Percentiles rank a stretch among this genome's conserved stretches.
Evolutionary conservation across 2,113 vertebrate species (phyloP).

Genomic region (Austrofundulus limnaeus): DNA sequence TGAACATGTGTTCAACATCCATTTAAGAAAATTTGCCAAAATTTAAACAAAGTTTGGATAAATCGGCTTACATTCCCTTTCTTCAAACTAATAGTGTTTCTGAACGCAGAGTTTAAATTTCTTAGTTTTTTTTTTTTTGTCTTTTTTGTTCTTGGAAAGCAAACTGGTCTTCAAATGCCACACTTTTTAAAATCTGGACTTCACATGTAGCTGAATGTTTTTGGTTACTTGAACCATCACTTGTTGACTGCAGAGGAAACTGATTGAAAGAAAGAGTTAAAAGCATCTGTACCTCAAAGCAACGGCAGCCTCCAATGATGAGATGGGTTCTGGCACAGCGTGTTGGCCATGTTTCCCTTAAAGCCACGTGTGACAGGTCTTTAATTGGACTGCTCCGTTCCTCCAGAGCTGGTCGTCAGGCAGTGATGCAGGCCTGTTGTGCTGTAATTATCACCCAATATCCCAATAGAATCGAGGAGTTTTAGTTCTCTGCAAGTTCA

Average conservation of each 20-base stretch:
- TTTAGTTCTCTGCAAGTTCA: slow-evolving; percentile 28
- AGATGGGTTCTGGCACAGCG: slow-evolving; percentile 61
- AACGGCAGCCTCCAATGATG: slow-evolving; percentile 68
- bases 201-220: slow-evolving; percentile 45
- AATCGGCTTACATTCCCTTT: too few relatives aligned
- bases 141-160: slow-evolving; percentile 36
- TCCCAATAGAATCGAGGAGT: slow-evolving; percentile 50
- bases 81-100: slow-evolving; percentile 15
- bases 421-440: slow-evolving; percentile 49
- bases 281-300: slow-evolving; percentile 70
- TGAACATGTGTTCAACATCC: too few relatives aligned
- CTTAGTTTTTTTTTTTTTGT: too few relatives aligned
- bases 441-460: slow-evolving; percentile 64
- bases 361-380: slow-evolving; percentile 68
- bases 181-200: slow-evolving; percentile 37
- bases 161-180: slow-evolving; percentile 23
- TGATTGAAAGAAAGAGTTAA: slow-evolving; percentile 56
- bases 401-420: slow-evolving; percentile 51
- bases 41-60: neutral
- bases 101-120: slow-evolving; percentile 25
- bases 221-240: slow-evolving; percentile 59
- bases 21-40: neutral
- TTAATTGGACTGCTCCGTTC: slow-evolving; percentile 70
- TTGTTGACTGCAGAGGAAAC: slow-evolving; percentile 62
- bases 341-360: slow-evolving; percentile 57